Evolutionary conservation across 2,797 vertebrate genomes (phyloP), one percentile per base, ranked within the genome.

Genomic region (Gallirallus australis): DNA sequence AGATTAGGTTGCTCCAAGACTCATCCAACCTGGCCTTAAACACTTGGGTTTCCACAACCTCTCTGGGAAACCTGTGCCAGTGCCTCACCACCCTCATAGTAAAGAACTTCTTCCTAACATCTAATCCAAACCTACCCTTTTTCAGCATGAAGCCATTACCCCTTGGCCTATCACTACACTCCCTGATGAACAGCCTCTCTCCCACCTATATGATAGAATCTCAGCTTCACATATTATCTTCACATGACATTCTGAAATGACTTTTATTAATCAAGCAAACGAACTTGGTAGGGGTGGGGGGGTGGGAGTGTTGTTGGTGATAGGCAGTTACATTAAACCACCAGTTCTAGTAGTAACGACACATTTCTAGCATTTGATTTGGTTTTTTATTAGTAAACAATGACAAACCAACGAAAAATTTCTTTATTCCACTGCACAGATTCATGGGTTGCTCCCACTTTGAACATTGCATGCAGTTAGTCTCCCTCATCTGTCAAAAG

Each of bases 231-330:
- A 1, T 53, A 57, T 23, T 57, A 35, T 40, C 40, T 59, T 92
- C 27, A 37, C 2, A 3, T 81, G 13, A 75, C 14, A 28, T 56
- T 27, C 6, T 77, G 40, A 71, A 93, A 71, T 54, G 30, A 47
- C 23, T 53, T 6, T 23, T 31, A 39, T 15, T 73, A 86, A 59
- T 11, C 3, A 70, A 77, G 30, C 3, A 73, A 73, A 65, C 0
- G 1, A 19, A 18, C 15, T 42, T 64, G 39, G 11, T 0, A 1
- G 3, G 3, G 3, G 7, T 5, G 6, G 10, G 9, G 9, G 9
- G 2, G 3, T 18, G 12, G 21, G 3, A 61, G 30, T 47, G 57
- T 4, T 70, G 35, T 13, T 75, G 18, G 11, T 64, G 31, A 57
- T n/a, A 72, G 17, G 13, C 14, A 79, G 50, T 57, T 80, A 25